Base-by-base conservation (phyloP, 2,888 invertebrate genomes). In the Cataglyphis rosenhaueri region DNA sequence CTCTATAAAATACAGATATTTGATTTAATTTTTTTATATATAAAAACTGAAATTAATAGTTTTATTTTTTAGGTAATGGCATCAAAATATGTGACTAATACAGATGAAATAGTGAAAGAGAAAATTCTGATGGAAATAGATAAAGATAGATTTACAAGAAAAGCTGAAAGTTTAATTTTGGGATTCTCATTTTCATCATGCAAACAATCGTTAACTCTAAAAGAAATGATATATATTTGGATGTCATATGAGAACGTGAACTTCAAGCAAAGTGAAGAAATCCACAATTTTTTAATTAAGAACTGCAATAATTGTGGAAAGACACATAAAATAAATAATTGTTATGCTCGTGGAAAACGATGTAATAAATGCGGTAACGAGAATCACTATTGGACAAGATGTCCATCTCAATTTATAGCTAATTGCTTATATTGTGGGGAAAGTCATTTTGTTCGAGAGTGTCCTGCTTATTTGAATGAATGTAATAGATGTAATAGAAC, bases 351-450 rank as follows among this genome's bases (percentile, higher is more conserved):
- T 3, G 82, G 82, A n/a, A 79, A 84, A n/a, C 73, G 48, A 55
- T 86, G 86, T 61, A 3, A 5, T 15, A 82, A 64, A 6, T 86
- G 86, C 18, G 82, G 81, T 4, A 29, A 76, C 1, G 62, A 44
- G 0, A 44, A 84, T 78, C 86, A 86, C 65, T 81, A 25, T 18
- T 1, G 8, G 8, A 65, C 3, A 18, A 79, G 74, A 8, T 86
- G 86, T 18, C 84, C 87, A 9, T 6, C 0, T 4, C 8, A 6
- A 25, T 81, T 61, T 21, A 4, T 59, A 2, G 0, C 0, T 0
- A 18, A 71, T 3, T 86, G 86, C 18, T 1, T 0, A 10, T 74
- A n/a, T 48, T 86, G 86, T 5, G 86, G 86, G 21, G 74, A 73
- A 35, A 1, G 10, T 15, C 86, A 86, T 55, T 25, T 12, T 0